A percentile compares a stretch with the other conserved stretches of the same genome.
These are phyloP conservation scores for Chrysodeixis includens DNA, from an alignment of 2,888 invertebrate species.

Conservation along the genomic window DNA sequence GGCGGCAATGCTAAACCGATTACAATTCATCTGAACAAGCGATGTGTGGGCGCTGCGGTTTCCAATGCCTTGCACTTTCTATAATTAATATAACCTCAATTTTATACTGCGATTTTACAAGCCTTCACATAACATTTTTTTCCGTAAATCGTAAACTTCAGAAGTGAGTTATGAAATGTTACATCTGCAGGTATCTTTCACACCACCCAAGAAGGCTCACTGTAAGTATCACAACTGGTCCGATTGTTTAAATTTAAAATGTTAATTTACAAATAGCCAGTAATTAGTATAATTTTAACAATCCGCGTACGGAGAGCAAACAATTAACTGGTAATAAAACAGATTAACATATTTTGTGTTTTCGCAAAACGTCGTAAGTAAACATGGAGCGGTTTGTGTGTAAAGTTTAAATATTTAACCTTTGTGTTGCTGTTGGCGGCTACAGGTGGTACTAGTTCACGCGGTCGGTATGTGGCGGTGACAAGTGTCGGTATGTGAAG, in stretches of 20 bases:
- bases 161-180: neutral
- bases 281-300: neutral
- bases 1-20: neutral
- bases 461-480: neutral
- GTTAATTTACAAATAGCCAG: neutral
- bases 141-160: neutral
- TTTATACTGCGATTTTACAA: neutral
- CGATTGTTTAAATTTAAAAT: neutral
- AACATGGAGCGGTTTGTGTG: slow-evolving; percentile 35
- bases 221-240: neutral
- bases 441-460: neutral
- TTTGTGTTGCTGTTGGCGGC: slow-evolving; percentile 22
- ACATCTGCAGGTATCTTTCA: neutral
- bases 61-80: too few species aligned
- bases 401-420: slow-evolving; percentile 56
- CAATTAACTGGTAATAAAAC: slow-evolving; percentile 24
- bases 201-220: neutral
- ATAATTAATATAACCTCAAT: too few species aligned
- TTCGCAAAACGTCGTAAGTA: slow-evolving; percentile 15
- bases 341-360: slow-evolving; percentile 22
- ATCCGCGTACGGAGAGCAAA: slow-evolving; percentile 17
- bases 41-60: too few species aligned
- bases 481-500: too few species aligned
- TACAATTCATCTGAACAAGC: neutral
- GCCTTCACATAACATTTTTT: neutral